Conservation (phyloP, 2,797 vertebrate species). For the Ptychadena robeensis region DNA sequence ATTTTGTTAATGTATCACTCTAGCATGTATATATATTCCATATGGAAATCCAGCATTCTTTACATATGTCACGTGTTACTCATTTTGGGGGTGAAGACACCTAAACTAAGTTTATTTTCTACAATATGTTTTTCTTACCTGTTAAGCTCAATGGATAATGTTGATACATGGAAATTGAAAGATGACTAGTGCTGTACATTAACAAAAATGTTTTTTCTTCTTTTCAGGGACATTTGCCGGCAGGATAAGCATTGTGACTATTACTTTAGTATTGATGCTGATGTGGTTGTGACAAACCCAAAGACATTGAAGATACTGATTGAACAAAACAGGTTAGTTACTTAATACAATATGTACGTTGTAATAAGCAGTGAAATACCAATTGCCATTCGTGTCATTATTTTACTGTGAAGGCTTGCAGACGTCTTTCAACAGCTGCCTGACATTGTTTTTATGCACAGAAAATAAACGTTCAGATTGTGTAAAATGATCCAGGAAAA, state of each 20-base stretch:
- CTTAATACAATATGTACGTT: not conserved
- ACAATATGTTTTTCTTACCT: too few species aligned
- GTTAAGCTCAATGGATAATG: too few species aligned
- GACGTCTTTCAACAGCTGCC: not conserved
- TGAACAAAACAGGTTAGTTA: constrained; percentile 93
- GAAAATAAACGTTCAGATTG: not conserved
- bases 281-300: constrained; percentile 91
- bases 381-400: not conserved
- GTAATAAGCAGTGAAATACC: not conserved
- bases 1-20: too few species aligned
- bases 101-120: too few species aligned
- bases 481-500: not conserved
- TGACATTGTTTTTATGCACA: not conserved
- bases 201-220: not conserved
- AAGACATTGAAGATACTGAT: constrained; percentile 91
- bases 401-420: not conserved
- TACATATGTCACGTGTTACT: not conserved
- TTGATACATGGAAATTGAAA: too few species aligned
- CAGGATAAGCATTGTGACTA: constrained; percentile 85
- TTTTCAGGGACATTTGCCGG: constrained; percentile 88
- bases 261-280: constrained; percentile 94
- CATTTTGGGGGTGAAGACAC: too few species aligned
- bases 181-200: too few species aligned
- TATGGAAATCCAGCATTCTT: not conserved
- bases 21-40: not conserved